These are phyloP conservation scores for Drosophila gaucha DNA, from an alignment of 2,888 invertebrate genomes.

Conservation along the genomic window DNA sequence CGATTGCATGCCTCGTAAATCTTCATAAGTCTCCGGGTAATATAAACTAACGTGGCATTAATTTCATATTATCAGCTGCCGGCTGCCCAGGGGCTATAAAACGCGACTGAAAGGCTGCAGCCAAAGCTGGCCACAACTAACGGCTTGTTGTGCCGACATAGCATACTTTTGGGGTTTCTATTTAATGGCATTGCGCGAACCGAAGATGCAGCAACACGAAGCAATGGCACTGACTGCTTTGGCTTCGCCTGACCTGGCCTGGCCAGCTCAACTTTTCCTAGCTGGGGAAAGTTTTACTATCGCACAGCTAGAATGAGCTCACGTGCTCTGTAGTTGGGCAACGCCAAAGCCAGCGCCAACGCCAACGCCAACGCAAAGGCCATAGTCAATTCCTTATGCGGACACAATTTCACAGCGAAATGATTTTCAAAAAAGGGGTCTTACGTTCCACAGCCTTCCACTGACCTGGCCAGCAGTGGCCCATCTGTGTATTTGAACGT, in stretches of 20 bases:
- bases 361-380: conserved; percentile 16
- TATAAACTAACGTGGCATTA: conserved; percentile 58
- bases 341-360: conserved; percentile 12
- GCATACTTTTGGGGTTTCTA: conserved; percentile 63
- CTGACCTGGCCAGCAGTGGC: conserved; percentile 36
- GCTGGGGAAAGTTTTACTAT: conserved; percentile 60
- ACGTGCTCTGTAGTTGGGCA: conserved; percentile 48
- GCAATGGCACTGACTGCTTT: conserved; percentile 35
- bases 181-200: conserved; percentile 58
- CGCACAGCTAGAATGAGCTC: conserved; percentile 68
- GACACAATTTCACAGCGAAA: conserved; percentile 76
- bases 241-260: conserved; percentile 19
- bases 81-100: conserved; percentile 56
- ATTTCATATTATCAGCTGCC: conserved; percentile 73
- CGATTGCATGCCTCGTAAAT: conserved; percentile 76
- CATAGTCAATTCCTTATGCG: conserved; percentile 42
- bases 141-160: conserved; percentile 46
- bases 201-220: conserved; percentile 34
- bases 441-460: conserved; percentile 25
- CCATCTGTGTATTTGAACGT: conserved; percentile 66
- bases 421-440: conserved; percentile 70
- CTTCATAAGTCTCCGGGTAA: conserved; percentile 49
- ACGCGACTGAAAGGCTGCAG: conserved; percentile 26
- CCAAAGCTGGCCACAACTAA: conserved; percentile 53
- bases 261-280: conserved; percentile 16